Conservation (phyloP, 2,888 invertebrate genomes). For the Ectobius pallidus region DNA sequence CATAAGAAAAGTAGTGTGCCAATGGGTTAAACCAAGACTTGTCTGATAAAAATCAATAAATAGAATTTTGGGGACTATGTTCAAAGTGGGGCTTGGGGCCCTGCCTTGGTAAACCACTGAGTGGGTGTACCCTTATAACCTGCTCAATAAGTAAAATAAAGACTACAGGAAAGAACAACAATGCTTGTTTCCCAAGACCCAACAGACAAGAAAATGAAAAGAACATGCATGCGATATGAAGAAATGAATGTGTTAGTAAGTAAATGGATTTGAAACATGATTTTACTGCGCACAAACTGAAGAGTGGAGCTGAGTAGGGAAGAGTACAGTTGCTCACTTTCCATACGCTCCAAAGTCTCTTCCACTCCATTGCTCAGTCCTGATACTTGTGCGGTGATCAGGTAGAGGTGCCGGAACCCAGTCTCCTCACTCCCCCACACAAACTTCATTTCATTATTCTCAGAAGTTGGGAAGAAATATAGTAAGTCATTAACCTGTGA, state of each 20-base stretch:
- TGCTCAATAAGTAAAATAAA: too few relatives aligned
- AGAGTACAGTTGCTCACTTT: constrained; percentile 51
- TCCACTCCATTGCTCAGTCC: constrained; percentile 61
- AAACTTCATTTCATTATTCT: constrained; percentile 63
- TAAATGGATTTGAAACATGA: constrained; percentile 31
- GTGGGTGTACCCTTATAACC: too few relatives aligned
- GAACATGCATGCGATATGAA: not conserved
- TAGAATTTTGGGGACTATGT: too few relatives aligned
- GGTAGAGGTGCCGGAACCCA: constrained; percentile 87
- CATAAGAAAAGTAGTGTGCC: too few relatives aligned
- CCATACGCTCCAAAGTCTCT: constrained; percentile 59
- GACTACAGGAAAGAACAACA: too few relatives aligned
- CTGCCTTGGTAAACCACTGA: too few relatives aligned
- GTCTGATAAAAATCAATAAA: too few relatives aligned
- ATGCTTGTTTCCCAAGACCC: not conserved
- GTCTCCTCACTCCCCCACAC: constrained; percentile 94
- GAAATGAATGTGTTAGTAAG: not conserved
- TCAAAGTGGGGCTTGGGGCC: too few relatives aligned
- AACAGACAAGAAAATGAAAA: not conserved
- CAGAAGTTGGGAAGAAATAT: constrained; percentile 72
- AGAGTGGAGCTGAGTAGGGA: constrained; percentile 42
- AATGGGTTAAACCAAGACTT: too few relatives aligned
- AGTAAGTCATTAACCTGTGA: constrained; percentile 78
- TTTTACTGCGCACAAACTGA: constrained; percentile 43
- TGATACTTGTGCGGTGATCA: constrained; percentile 67